A percentile compares a stretch with the other conserved stretches of the same genome.
phyloP scores from a whole-genome alignment of 2,797 vertebrate genomes.

The Xerus rutilus region DNA sequence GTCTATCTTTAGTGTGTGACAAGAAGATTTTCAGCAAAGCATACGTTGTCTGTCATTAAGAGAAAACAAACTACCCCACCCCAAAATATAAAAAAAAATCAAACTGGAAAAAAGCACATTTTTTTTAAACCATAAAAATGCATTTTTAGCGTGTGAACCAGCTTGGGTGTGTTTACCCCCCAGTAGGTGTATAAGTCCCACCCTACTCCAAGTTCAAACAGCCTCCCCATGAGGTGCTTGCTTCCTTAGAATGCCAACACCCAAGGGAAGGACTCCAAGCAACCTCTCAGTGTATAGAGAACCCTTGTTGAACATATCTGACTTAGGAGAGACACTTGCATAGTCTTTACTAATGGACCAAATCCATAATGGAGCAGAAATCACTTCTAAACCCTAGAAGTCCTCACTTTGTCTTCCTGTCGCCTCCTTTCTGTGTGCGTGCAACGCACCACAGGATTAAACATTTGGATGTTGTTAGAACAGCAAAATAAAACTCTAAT shows the following conservation, averaged over 20 bases:
- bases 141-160: not conserved
- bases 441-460: slow-evolving; percentile 28
- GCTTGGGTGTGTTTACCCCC: too few relatives aligned
- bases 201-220: fast-evolving
- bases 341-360: not conserved
- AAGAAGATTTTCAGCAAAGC: not conserved
- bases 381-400: not conserved
- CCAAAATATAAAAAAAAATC: too few relatives aligned
- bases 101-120: not conserved
- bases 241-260: fast-evolving
- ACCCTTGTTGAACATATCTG: not conserved
- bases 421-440: not conserved
- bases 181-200: not conserved
- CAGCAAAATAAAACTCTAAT: slow-evolving; percentile 23
- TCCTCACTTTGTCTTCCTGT: not conserved
- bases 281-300: too few relatives aligned
- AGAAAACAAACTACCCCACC: not conserved
- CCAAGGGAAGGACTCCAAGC: not conserved
- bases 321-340: not conserved
- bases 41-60: not conserved
- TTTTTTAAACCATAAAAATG: fast-evolving
- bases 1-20: too few relatives aligned
- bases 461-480: not conserved
- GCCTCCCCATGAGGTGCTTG: too few relatives aligned
- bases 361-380: not conserved